Evolutionary conservation across 2,113 vertebrate genomes (phyloP).

Genomic region (Rhagologus leucostigma): DNA sequence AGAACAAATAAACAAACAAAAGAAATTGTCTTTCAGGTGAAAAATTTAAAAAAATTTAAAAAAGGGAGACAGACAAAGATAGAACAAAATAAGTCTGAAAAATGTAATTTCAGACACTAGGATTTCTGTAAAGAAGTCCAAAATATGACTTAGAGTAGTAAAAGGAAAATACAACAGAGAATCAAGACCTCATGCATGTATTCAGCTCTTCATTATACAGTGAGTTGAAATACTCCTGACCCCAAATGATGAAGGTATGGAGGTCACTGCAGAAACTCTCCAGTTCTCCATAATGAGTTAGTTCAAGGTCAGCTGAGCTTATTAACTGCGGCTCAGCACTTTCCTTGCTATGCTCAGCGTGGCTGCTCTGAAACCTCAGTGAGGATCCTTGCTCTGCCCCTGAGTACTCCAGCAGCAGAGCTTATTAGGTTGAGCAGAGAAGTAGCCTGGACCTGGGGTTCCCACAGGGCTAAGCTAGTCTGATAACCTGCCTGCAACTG

Average conservation of each 20-base stretch:
- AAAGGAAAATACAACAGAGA: neutral
- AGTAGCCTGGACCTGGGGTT: neutral
- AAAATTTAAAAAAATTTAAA: neutral
- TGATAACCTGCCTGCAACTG: neutral
- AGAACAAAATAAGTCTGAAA: neutral
- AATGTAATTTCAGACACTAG: neutral
- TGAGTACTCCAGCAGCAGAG: neutral
- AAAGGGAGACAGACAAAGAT: rapidly evolving
- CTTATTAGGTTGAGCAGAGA: neutral
- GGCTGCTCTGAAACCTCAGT: neutral
- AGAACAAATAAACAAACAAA: neutral
- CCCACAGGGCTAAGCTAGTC: neutral
- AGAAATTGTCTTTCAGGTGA: neutral
- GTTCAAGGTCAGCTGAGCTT: conserved; percentile 16
- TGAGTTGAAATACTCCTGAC: neutral
- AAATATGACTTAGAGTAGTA: neutral
- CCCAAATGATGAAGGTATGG: neutral
- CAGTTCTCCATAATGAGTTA: neutral
- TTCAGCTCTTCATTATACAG: neutral
- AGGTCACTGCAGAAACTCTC: conserved; percentile 17
- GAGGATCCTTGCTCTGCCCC: neutral
- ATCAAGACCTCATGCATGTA: neutral
- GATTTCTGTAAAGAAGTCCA: neutral
- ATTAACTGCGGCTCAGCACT: conserved; percentile 20
- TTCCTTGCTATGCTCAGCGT: neutral